These are phyloP conservation scores for Lithosia quadra DNA, from an alignment of 2,888 invertebrate genomes.

Conservation along the genomic window DNA sequence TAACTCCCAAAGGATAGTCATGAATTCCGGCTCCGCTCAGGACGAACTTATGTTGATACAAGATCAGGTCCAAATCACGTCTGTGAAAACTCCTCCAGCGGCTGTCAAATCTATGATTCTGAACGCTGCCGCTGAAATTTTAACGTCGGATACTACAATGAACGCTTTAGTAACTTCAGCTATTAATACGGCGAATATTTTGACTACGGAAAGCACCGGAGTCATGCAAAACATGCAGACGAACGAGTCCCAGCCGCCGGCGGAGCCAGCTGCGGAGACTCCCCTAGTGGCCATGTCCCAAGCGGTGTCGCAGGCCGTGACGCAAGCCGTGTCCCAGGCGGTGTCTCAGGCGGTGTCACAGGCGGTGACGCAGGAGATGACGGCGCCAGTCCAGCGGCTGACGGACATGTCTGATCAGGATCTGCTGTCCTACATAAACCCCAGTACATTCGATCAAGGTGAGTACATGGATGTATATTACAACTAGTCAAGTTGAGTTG, in stretches of 20 bases:
- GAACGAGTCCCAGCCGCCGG: constrained; percentile 65
- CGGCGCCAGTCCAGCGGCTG: constrained; percentile 90
- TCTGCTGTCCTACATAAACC: constrained; percentile 95
- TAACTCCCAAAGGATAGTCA: constrained; percentile 57
- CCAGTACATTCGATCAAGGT: constrained; percentile 95
- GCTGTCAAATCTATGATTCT: constrained; percentile 92
- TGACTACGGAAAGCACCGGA: constrained; percentile 70
- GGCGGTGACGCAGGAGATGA: constrained; percentile 84
- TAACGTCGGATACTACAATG: constrained; percentile 88
- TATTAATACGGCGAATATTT: constrained; percentile 83
- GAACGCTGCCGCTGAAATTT: constrained; percentile 91
- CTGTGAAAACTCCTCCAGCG: constrained; percentile 86
- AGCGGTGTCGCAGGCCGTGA: constrained; percentile 83
- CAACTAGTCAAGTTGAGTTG: constrained; percentile 43
- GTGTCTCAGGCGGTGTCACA: constrained; percentile 83
- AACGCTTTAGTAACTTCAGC: constrained; percentile 85
- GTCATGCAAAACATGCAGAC: constrained; percentile 44
- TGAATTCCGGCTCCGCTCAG: constrained; percentile 59
- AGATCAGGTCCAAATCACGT: constrained; percentile 72
- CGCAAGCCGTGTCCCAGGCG: constrained; percentile 82
- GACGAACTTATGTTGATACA: constrained; percentile 78
- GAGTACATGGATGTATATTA: constrained; percentile 78
- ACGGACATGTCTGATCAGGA: constrained; percentile 96
- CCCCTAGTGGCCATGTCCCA: constrained; percentile 82
- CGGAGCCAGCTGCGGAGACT: constrained; percentile 72